Percentiles rank a stretch among this genome's conserved stretches.
Conservation (phyloP, 2,113 vertebrate species). For the Microcebus tavaratra region DNA sequence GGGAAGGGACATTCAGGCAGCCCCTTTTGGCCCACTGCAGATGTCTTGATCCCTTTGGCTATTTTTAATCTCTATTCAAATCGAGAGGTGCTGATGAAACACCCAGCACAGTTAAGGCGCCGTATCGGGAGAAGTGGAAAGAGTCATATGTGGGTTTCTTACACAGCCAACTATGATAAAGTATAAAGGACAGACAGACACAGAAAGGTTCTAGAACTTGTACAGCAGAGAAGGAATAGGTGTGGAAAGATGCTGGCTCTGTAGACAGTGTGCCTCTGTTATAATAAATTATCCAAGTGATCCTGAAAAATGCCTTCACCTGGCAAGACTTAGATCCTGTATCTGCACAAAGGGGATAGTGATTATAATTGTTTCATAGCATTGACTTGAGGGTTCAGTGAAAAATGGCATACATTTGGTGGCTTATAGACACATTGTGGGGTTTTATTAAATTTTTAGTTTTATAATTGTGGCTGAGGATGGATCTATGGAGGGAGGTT, state of each 20-base stretch:
- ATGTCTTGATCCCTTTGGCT: slow-evolving; percentile 46
- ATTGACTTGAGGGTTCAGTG: not conserved
- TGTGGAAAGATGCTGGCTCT: not conserved
- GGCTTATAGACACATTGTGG: not conserved
- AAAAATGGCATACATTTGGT: not conserved
- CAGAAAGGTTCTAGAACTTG: no score
- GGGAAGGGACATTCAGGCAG: not conserved
- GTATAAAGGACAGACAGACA: not conserved
- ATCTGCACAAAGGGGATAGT: not conserved
- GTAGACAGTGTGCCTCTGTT: not conserved
- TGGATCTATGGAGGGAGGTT: not conserved
- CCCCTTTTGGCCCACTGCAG: not conserved
- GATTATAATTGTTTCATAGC: not conserved
- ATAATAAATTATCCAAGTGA: not conserved
- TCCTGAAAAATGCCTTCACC: not conserved
- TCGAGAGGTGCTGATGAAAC: not conserved
- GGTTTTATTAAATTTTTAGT: slow-evolving; percentile 26
- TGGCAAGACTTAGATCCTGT: not conserved
- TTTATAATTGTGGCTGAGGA: not conserved
- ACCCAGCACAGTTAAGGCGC: not conserved
- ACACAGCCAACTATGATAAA: not conserved
- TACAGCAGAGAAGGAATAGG: not conserved
- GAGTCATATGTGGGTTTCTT: not conserved
- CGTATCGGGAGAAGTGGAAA: accelerated
- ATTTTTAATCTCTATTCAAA: slow-evolving; percentile 23